Percentiles rank a stretch among this genome's conserved stretches.
These are phyloP conservation scores for Typhlichthys eigenmanni DNA, from an alignment of 2,797 vertebrate genomes.

Conservation along the genomic window DNA sequence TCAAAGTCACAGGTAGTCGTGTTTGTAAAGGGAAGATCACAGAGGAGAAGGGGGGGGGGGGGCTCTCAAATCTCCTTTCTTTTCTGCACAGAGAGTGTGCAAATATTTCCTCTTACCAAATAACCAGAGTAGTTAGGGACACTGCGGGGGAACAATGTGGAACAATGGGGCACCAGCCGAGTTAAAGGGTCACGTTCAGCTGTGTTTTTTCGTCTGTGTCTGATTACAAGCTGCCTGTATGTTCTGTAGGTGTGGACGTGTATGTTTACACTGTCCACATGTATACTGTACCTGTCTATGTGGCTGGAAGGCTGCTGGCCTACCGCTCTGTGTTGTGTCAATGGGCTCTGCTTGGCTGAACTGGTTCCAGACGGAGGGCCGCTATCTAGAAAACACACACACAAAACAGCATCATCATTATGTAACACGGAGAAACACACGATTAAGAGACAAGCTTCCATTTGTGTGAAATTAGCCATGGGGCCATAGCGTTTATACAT, in stretches of 20 bases:
- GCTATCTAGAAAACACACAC: constrained; percentile 59
- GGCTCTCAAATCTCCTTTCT: constrained; percentile 10
- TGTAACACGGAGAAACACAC: too few relatives aligned
- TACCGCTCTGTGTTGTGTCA: constrained; percentile 84
- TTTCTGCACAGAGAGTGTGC: constrained; percentile 23
- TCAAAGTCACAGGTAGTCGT: constrained; percentile 64
- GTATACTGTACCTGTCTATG: constrained; percentile 80
- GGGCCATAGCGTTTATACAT: too few relatives aligned
- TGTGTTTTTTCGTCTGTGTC: constrained; percentile 17
- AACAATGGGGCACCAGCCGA: constrained; percentile 17
- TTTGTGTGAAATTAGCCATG: too few relatives aligned
- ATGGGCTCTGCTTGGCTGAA: constrained; percentile 93
- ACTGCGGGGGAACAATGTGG: constrained; percentile 25
- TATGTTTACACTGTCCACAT: constrained; percentile 1
- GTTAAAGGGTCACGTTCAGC: constrained; percentile 21
- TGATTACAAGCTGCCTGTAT: constrained; percentile 1
- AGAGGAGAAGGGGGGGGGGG: constrained; percentile 30
- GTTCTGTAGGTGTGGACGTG: constrained; percentile 3
- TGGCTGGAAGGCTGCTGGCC: constrained; percentile 79
- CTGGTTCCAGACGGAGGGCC: constrained; percentile 91
- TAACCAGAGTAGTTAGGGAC: constrained; percentile 28
- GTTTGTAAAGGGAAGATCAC: constrained; percentile 57
- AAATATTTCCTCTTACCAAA: constrained; percentile 30
- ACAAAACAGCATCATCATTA: not conserved
- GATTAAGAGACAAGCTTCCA: too few relatives aligned